Conservation (phyloP, 2,888 invertebrate species). For the Hydropsyche betteni region DNA sequence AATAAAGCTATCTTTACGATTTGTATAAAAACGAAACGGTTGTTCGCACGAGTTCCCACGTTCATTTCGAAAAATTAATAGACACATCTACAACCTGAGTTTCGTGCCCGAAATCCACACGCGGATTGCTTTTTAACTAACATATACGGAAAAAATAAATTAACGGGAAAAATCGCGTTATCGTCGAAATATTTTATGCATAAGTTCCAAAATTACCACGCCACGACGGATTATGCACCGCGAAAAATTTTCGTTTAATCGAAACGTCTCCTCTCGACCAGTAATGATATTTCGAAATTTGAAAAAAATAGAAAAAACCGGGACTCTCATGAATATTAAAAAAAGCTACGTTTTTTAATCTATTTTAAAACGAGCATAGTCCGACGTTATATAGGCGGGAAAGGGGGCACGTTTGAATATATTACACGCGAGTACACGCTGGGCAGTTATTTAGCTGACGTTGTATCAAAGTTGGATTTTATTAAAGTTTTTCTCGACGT, state of each 20-base stretch:
- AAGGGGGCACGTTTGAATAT: constrained; percentile 18
- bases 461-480: constrained; percentile 19
- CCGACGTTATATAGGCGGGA: neutral
- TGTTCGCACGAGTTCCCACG: too few relatives aligned
- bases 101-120: too few relatives aligned
- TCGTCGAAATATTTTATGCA: too few relatives aligned
- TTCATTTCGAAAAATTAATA: too few relatives aligned
- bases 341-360: constrained; percentile 22
- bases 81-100: too few relatives aligned
- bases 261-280: neutral
- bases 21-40: too few relatives aligned
- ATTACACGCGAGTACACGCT: constrained; percentile 18
- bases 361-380: constrained; percentile 21
- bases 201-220: too few relatives aligned
- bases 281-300: constrained; percentile 1
- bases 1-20: too few relatives aligned
- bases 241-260: constrained; percentile 18
- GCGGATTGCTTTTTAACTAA: too few relatives aligned
- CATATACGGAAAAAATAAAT: too few relatives aligned
- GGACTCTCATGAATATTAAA: constrained; percentile 24
- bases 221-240: neutral
- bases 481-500: constrained; percentile 13
- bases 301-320: neutral
- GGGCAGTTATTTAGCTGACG: constrained; percentile 14
- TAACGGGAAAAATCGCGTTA: too few relatives aligned